Base-by-base conservation (phyloP, 2,888 invertebrate genomes). In the Nebria salina region DNA sequence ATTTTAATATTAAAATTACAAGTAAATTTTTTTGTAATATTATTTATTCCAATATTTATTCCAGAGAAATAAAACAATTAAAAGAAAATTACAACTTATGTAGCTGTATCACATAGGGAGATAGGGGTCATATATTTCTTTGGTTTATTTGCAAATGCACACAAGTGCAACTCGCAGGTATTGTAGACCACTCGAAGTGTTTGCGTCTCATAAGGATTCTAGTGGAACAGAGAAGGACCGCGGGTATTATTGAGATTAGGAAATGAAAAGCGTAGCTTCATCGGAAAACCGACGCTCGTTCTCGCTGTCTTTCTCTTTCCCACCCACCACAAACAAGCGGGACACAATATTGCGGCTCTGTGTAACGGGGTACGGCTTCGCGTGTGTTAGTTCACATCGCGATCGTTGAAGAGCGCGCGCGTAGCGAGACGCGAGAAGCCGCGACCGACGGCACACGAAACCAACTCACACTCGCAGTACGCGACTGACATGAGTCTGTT, bases 401-500 rank as follows among this genome's bases (percentile, higher is more conserved):
- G 68, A 70, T 15, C 78, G 78, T n/a, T 5, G 20, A n/a, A 74
- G 25, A 74, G 79, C 43, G 79, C 54, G 78, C 73, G 75, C 80
- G 72, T 70, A 75, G 20, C 43, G 65, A 41, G 75, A 42, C 79
- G 70, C 70, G 75, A 70, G 54, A 42, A 34, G 25, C 65, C 72
- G 88, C 88, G 88, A 88, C 87, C 84, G 83, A 83, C 84, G 85
- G 87, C 86, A 88, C 54, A 54, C 54, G 11, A 54, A 54, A 54
- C 54, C 88, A 89, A 89, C 88, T 90, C 91, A 72, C 72, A 75
- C 75, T 75, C 79, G 68, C 91, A 91, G 91, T 91, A 88, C 90
- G 89, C 90, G 90, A 87, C 89, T 85, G 87, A 86, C 86, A 87
- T 86, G 85, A 86, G 87, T 85, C 85, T 84, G 86, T 85, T 83